A percentile compares a stretch with the other conserved stretches of the same genome.
Evolutionary conservation across 2,888 invertebrate species (phyloP).

Genomic region (Graphium colonna): DNA sequence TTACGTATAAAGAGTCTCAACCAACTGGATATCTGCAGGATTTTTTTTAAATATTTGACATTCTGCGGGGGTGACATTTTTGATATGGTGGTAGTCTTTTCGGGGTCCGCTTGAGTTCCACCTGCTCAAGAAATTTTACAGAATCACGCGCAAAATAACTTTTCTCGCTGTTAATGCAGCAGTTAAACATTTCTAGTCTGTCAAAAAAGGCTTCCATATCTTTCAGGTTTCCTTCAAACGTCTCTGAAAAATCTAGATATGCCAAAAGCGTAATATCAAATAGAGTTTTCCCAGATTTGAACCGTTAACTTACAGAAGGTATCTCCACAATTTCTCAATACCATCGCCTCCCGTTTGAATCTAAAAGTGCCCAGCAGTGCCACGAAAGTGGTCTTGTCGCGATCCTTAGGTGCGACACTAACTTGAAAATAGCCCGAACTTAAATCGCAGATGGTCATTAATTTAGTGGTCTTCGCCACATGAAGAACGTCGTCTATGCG

Average conservation of each 20-base stretch:
- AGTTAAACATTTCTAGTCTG: conserved; percentile 28
- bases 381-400: conserved; percentile 30
- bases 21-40: conserved; percentile 36
- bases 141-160: conserved; percentile 31
- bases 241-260: conserved; percentile 29
- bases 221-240: conserved; percentile 32
- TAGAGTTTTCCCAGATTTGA: conserved; percentile 26
- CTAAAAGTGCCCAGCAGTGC: conserved; percentile 27
- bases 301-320: conserved; percentile 35
- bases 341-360: conserved; percentile 33
- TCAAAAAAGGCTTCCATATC: conserved; percentile 36
- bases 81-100: conserved; percentile 34
- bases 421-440: conserved; percentile 33
- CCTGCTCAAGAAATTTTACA: conserved; percentile 40
- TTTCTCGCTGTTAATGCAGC: conserved; percentile 36
- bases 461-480: conserved; percentile 27
- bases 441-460: conserved; percentile 32
- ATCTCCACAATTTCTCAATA: conserved; percentile 29
- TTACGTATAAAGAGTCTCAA: conserved; percentile 32
- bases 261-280: conserved; percentile 17
- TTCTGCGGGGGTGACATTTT: conserved; percentile 30
- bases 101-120: conserved; percentile 35
- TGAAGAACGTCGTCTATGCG: conserved; percentile 31
- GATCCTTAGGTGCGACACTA: conserved; percentile 21
- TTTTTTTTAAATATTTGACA: conserved; percentile 28